Conservation (phyloP, 2,888 invertebrate genomes). For the Polyommatus icarus region DNA sequence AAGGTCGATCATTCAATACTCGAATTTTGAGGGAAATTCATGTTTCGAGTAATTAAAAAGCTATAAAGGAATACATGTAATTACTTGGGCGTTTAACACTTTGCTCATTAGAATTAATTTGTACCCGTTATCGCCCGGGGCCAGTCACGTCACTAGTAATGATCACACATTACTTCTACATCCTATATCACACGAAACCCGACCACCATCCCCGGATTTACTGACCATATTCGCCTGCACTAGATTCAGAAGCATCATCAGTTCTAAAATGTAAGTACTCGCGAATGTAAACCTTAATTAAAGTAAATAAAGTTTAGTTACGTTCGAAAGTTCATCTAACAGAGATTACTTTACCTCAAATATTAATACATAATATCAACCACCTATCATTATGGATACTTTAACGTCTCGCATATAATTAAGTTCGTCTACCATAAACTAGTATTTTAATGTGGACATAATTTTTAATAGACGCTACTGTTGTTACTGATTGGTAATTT, state of each 20-base stretch:
- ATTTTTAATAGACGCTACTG: constrained; percentile 16
- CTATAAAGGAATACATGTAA: constrained; percentile 45
- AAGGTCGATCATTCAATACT: neutral
- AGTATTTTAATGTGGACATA: constrained; percentile 18
- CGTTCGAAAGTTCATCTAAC: neutral
- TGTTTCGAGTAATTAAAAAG: constrained; percentile 45
- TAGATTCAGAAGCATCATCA: neutral
- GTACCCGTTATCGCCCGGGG: constrained; percentile 27
- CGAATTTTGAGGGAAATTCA: neutral
- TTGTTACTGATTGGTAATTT: neutral
- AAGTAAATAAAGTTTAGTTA: neutral
- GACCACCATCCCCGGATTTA: neutral
- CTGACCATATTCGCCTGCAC: neutral
- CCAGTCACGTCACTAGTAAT: constrained; percentile 40
- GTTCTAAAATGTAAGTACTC: neutral
- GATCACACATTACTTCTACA: neutral
- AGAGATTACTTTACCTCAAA: constrained; percentile 6
- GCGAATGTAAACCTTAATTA: neutral
- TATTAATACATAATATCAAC: constrained; percentile 38
- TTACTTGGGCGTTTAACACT: constrained; percentile 55
- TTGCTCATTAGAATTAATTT: constrained; percentile 68
- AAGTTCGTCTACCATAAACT: constrained; percentile 36
- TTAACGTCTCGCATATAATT: constrained; percentile 31
- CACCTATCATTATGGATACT: constrained; percentile 38
- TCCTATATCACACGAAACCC: neutral